phyloP scores from a whole-genome alignment of 2,113 vertebrate genomes.

The Phodopus roborovskii region DNA sequence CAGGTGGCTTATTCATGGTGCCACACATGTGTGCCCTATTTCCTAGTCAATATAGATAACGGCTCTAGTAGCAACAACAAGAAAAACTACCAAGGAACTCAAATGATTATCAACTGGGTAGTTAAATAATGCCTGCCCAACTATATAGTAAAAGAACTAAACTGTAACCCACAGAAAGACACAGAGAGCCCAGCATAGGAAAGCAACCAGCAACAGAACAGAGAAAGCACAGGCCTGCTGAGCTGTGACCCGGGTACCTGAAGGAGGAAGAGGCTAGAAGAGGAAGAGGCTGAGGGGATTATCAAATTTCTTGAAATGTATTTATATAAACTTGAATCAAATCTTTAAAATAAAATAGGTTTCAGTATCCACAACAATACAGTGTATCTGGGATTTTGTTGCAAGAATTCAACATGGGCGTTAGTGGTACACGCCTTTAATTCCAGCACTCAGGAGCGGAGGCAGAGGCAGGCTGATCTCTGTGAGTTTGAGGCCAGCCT shows the following conservation, averaged over 20 bases:
- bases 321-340: constrained; percentile 17
- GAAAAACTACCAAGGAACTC: constrained; percentile 1
- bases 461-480: too few relatives aligned
- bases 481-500: too few relatives aligned
- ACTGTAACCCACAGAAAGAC: not conserved
- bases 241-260: not conserved
- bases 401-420: not conserved
- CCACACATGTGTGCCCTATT: not conserved
- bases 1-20: not conserved
- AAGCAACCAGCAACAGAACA: not conserved
- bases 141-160: not conserved
- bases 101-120: not conserved
- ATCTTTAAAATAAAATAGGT: constrained; percentile 30
- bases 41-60: not conserved
- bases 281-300: not conserved
- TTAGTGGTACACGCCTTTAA: too few relatives aligned
- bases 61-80: not conserved
- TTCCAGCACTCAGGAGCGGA: too few relatives aligned
- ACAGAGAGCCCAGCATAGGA: not conserved
- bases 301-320: not conserved
- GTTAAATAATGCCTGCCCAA: not conserved
- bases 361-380: not conserved
- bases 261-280: not conserved
- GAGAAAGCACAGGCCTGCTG: not conserved
- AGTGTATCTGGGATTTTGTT: not conserved